Conservation (phyloP, 2,888 invertebrate species). For the Agonum fuliginosum region DNA sequence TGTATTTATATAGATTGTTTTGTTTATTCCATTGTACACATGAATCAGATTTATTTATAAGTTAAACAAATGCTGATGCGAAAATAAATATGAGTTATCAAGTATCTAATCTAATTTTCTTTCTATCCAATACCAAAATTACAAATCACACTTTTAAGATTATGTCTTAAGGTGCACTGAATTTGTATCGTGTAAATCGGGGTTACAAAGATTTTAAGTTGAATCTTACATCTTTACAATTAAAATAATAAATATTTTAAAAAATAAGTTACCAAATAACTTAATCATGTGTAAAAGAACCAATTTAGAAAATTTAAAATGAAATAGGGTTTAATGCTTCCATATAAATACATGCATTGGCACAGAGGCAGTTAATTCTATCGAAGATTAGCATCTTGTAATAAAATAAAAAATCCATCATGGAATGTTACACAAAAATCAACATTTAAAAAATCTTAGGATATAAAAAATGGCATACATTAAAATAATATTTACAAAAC, state of each 20-base stretch:
- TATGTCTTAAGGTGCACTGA: constrained; percentile 39
- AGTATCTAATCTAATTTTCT: constrained; percentile 30
- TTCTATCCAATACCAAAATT: constrained; percentile 57
- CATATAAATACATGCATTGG: constrained; percentile 55
- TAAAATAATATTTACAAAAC: constrained; percentile 58
- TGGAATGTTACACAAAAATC: constrained; percentile 46
- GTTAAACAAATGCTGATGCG: constrained; percentile 24
- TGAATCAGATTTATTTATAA: constrained; percentile 38
- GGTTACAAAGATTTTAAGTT: not conserved
- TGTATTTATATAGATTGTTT: constrained; percentile 39
- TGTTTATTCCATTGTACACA: constrained; percentile 49
- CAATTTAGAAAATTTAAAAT: constrained; percentile 13
- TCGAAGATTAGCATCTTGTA: constrained; percentile 4
- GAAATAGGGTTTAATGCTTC: constrained; percentile 22
- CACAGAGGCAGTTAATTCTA: constrained; percentile 47
- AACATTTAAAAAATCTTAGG: constrained; percentile 54
- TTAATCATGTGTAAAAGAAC: constrained; percentile 14
- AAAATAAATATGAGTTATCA: constrained; percentile 48
- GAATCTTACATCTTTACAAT: not conserved
- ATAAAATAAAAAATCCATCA: constrained; percentile 14
- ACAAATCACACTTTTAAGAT: constrained; percentile 56
- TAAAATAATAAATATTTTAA: constrained; percentile 5
- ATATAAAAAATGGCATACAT: constrained; percentile 54
- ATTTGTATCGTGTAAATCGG: constrained; percentile 40
- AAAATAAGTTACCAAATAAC: constrained; percentile 16